These are phyloP conservation scores for Myotis lucifugus DNA, from an alignment of 2,113 vertebrate species.

Conservation along the genomic window DNA sequence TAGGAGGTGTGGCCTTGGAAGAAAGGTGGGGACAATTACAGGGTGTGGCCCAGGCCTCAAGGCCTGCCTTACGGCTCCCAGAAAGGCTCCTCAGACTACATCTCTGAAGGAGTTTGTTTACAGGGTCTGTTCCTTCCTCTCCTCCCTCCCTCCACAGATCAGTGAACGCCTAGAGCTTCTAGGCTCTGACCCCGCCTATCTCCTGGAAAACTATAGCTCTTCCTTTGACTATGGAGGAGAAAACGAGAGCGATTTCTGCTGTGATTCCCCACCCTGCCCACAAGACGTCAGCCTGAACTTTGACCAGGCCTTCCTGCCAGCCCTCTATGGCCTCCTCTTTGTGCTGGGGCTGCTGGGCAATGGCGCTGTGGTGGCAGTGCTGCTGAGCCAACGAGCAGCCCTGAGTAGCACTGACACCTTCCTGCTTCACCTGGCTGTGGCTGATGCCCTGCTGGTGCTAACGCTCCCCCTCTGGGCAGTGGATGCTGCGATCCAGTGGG, in stretches of 20 bases:
- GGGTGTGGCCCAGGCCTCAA: not conserved
- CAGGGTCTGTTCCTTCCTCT: not conserved
- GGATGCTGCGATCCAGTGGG: conserved; percentile 84
- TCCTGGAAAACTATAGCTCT: conserved; percentile 53
- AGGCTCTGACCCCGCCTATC: not conserved
- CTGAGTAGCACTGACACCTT: conserved; percentile 91
- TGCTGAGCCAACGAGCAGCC: conserved; percentile 80
- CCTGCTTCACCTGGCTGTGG: conserved; percentile 89
- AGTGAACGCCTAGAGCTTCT: conserved; percentile 26
- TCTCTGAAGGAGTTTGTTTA: not conserved
- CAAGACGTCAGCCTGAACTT: conserved; percentile 76
- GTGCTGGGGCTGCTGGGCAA: conserved; percentile 90
- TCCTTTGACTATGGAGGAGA: conserved; percentile 33
- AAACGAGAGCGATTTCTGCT: conserved; percentile 48
- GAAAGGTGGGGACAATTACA: not conserved
- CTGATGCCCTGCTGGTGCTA: conserved; percentile 88
- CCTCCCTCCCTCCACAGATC: conserved; percentile 42
- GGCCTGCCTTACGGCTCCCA: not conserved
- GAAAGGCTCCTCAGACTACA: not conserved
- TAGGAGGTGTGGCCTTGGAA: not conserved
- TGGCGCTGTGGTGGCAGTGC: conserved; percentile 83
- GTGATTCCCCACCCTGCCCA: conserved; percentile 70
- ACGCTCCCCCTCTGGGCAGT: conserved; percentile 90
- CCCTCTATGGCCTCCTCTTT: conserved; percentile 87
- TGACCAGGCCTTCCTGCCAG: conserved; percentile 84